Evolutionary conservation across 2,888 invertebrate genomes (phyloP), one percentile per base, ranked within the genome.

Genomic region (Busseola fusca): DNA sequence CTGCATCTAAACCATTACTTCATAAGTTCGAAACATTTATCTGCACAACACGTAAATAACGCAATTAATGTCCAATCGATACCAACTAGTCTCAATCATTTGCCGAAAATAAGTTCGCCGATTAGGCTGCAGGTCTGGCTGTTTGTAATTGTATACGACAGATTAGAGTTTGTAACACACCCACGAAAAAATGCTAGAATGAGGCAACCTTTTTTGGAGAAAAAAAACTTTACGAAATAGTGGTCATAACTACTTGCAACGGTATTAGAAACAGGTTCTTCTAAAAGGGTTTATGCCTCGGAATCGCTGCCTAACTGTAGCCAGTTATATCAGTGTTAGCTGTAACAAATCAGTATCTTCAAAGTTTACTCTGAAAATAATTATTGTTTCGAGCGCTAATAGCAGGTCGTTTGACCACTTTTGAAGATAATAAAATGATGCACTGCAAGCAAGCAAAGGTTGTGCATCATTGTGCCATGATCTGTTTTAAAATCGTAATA

Each of bases 401-500:
- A 48, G 48, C 48, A 48, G 10, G n/a, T n/a, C 3, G n/a, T 48
- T 21, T 48, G 3, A 7, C 18, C 18, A 45, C 21, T 45, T 45
- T 45, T 21, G 48, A 48, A 48, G 48, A 48, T 3, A 3, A 10
- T 48, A 7, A 21, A 21, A 12, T 10, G n/a, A 50, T 50, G 48
- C 21, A n/a, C 10, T 48, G 1, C 48, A 48, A n/a, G 12, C 37
- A 52, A 57, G n/a, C 56, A 68, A 25, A 14, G 5, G 14, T 56
- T 34, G 1, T 34, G 34, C 50, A n/a, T 50, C 14, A 56, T 27
- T 74, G 16, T n/a, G n/a, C n/a, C n/a, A n/a, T n/a, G n/a, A 25
- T 42, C 48, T 27, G 45, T 54, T 72, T 27, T 6, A 27, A 42
- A 58, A 58, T 74, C 27, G 21, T n/a, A 52, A 45, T 74, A 58